Evolutionary conservation across 2,797 vertebrate genomes (phyloP), one percentile per base, ranked within the genome.

Genomic region (Thalassophryne amazonica): DNA sequence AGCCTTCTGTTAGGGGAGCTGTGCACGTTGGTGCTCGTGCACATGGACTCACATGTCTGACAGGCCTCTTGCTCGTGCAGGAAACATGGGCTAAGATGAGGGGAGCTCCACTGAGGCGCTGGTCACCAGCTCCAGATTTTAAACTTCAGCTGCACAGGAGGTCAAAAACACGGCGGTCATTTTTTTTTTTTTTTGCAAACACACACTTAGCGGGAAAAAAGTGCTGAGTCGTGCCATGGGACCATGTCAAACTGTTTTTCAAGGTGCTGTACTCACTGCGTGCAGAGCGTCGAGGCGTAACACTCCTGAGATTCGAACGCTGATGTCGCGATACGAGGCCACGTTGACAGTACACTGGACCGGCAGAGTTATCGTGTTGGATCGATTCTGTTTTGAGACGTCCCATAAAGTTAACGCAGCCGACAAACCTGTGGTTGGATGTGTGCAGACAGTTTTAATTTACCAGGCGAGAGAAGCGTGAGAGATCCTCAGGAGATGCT

Each of bases 1-100:
- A n/a, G n/a, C n/a, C n/a, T n/a, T n/a, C n/a, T n/a, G n/a, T n/a
- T n/a, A n/a, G n/a, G n/a, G n/a, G n/a, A n/a, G n/a, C n/a, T n/a
- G n/a, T n/a, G n/a, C n/a, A n/a, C n/a, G n/a, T n/a, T n/a, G n/a
- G n/a, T n/a, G n/a, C n/a, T n/a, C n/a, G n/a, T n/a, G n/a, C n/a
- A n/a, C n/a, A n/a, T n/a, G 4, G 67, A 87, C 93, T 94, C 76
- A 99, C 96, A 85, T 97, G 94, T 76, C 95, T 91, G 46, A 91
- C 88, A 19, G 95, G 94, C 42, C 90, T 92, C 48, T 95, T 94
- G n/a, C 72, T 98, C 95, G 0, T 91, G 91, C 75, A 97, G 89
- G n/a, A 63, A 98, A 85, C 82, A 97, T 94, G 23, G 93, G 89
- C 61, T 95, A 97, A 78, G 88, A 88, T 22, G 87, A 60, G 32